phyloP scores from a whole-genome alignment of 2,113 vertebrate genomes.

The Menura novaehollandiae region DNA sequence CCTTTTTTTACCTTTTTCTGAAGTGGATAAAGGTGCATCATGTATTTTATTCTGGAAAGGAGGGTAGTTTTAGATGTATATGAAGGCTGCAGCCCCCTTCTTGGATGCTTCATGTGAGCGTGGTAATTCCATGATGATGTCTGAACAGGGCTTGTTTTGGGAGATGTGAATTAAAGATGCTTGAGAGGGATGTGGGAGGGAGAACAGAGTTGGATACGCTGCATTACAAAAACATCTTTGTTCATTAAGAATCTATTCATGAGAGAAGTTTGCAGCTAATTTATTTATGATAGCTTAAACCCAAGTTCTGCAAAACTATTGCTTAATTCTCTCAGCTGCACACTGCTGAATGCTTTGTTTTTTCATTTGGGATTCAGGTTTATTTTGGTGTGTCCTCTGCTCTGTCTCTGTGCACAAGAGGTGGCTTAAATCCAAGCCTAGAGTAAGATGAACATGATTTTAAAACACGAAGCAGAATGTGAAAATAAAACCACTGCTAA shows the following conservation, averaged over 20 bases:
- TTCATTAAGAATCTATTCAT: not conserved
- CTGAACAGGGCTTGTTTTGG: not conserved
- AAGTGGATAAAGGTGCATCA: not conserved
- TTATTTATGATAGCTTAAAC: not conserved
- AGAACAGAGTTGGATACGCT: not conserved
- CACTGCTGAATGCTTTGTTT: not conserved
- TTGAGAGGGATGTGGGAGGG: not conserved
- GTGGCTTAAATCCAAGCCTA: not conserved
- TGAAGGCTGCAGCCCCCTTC: not conserved
- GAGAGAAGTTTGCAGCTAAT: not conserved
- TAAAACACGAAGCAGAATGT: not conserved
- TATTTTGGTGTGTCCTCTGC: not conserved
- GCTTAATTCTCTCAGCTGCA: not conserved
- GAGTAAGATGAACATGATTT: not conserved
- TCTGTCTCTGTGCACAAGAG: not conserved
- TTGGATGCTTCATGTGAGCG: not conserved
- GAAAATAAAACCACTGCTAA: not conserved
- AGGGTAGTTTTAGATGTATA: not conserved
- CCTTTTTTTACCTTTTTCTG: not conserved
- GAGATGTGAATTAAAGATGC: not conserved
- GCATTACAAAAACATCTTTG: not conserved
- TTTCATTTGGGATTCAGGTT: not conserved
- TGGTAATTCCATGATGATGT: not conserved
- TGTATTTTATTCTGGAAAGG: not conserved
- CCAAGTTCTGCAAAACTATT: not conserved